Percentiles rank a stretch among this genome's conserved stretches.
These are phyloP conservation scores for Brachyptera putata DNA, from an alignment of 2,888 invertebrate species.

Conservation along the genomic window DNA sequence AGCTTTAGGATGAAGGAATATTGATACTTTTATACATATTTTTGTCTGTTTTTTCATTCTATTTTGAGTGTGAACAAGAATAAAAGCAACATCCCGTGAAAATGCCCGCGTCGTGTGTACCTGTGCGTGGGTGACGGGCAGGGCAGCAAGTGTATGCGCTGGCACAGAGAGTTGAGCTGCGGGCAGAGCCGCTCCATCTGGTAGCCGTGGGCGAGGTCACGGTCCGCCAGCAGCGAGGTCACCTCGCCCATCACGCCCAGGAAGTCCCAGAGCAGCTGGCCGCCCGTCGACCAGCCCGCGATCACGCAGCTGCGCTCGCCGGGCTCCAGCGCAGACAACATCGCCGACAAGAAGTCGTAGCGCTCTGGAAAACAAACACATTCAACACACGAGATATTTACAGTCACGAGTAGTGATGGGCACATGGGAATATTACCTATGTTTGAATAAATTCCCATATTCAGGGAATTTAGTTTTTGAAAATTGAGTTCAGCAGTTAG, in stretches of 20 bases:
- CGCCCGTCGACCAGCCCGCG: conserved; percentile 68
- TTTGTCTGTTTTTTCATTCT: too few relatives aligned
- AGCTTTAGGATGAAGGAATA: too few relatives aligned
- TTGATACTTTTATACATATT: too few relatives aligned
- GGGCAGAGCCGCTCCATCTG: conserved; percentile 51
- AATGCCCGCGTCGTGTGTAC: too few relatives aligned
- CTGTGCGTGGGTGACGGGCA: conserved; percentile 51
- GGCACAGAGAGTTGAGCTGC: conserved; percentile 50
- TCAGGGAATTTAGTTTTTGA: too few relatives aligned
- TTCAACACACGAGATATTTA: too few relatives aligned
- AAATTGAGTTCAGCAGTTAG: too few relatives aligned
- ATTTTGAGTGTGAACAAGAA: too few relatives aligned
- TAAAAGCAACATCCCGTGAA: too few relatives aligned
- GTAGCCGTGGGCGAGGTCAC: conserved; percentile 41
- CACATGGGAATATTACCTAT: too few relatives aligned
- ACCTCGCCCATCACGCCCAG: conserved; percentile 58
- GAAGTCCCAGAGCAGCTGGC: conserved; percentile 67
- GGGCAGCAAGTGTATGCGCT: conserved; percentile 48
- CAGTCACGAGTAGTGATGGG: too few relatives aligned
- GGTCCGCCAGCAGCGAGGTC: conserved; percentile 36
- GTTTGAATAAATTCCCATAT: too few relatives aligned
- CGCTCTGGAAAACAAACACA: conserved; percentile 58
- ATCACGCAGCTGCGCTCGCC: conserved; percentile 53
- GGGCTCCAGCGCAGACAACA: conserved; percentile 58
- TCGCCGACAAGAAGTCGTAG: conserved; percentile 57